These are phyloP conservation scores for Eristalinus aeneus DNA, from an alignment of 2,888 invertebrate genomes.

Conservation along the genomic window DNA sequence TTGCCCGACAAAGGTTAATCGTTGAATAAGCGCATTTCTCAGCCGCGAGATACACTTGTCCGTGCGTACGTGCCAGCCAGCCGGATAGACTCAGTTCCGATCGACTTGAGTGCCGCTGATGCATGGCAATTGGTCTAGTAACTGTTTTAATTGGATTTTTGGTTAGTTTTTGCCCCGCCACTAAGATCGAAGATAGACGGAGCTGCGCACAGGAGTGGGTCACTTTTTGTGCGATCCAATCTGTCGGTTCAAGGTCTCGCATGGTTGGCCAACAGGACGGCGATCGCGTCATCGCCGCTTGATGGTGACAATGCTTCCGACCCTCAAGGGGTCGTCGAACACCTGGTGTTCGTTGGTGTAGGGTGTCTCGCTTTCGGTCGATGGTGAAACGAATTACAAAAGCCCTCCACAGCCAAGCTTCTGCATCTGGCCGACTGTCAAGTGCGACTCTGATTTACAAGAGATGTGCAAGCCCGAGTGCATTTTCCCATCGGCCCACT, in stretches of 20 bases:
- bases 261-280: not conserved
- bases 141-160: conserved; percentile 67
- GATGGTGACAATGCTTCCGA: not conserved
- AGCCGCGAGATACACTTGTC: conserved; percentile 40
- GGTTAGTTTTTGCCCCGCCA: conserved; percentile 1
- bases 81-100: conserved; percentile 48
- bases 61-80: conserved; percentile 23
- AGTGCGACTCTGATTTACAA: not conserved
- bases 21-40: conserved; percentile 55
- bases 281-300: not conserved
- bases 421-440: not conserved
- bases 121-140: conserved; percentile 69
- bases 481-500: not conserved
- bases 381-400: not conserved
- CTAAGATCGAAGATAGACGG: not conserved
- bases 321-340: not conserved
- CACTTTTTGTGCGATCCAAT: not conserved
- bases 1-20: conserved; percentile 64
- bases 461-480: not conserved
- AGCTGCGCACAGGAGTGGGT: not conserved
- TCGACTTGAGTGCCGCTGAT: conserved; percentile 56
- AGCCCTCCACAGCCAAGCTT: not conserved
- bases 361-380: not conserved
- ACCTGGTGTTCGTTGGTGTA: not conserved
- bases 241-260: not conserved